phyloP scores from a whole-genome alignment of 2,113 vertebrate genomes.

The Bubo bubo region DNA sequence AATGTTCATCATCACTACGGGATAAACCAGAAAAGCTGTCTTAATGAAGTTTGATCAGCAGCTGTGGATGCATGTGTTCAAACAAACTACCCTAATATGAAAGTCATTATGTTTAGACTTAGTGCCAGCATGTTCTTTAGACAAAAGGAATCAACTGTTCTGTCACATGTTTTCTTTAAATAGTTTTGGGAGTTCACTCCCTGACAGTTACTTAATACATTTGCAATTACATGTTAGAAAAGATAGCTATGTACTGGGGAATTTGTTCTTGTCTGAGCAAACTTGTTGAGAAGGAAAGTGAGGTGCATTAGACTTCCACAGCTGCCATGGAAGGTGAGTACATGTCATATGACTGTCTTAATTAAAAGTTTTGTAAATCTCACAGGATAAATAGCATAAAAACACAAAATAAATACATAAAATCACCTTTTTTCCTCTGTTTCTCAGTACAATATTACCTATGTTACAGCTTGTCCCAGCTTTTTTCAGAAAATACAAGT shows the following conservation, averaged over 20 bases:
- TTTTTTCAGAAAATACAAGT: neutral
- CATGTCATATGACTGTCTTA: neutral
- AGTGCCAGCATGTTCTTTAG: neutral
- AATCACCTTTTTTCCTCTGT: neutral
- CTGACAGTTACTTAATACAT: neutral
- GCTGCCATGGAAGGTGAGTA: neutral
- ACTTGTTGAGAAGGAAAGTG: neutral
- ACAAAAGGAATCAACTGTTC: neutral
- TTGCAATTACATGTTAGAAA: neutral
- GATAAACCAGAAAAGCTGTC: constrained; percentile 25
- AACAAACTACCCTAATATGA: neutral
- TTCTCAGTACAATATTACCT: neutral
- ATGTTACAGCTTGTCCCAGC: neutral
- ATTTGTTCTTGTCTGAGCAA: neutral
- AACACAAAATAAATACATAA: neutral
- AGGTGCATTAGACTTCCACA: neutral
- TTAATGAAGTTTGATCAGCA: constrained; percentile 22
- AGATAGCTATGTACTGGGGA: neutral
- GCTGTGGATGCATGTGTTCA: neutral
- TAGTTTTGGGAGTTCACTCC: neutral
- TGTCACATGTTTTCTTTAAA: neutral
- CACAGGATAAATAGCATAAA: neutral
- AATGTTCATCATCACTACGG: neutral
- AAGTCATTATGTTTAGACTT: neutral
- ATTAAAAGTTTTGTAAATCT: neutral